Base-by-base conservation (phyloP, 1,140 invertebrate genomes). In the Limonius californicus region DNA sequence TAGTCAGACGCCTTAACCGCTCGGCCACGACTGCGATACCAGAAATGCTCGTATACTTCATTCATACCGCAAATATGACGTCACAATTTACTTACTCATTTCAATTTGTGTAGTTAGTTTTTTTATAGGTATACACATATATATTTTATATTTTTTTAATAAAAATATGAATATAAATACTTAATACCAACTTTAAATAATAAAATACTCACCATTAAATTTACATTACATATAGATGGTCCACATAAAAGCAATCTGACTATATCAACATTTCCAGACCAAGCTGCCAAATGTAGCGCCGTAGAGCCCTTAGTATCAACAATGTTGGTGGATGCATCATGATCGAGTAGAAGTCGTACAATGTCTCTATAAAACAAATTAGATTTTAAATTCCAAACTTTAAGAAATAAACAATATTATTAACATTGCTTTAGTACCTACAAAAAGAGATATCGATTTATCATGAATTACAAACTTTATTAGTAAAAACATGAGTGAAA, bases 301-400 rank as follows among this genome's bases (percentile, higher is more conserved):
- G 89, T 90, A 43, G 91, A 94, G 12, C 93, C 93, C 73, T 91
- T 88, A 43, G 83, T 82, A 73, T 95, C 93, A 30, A 89, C 84
- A 30, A 92, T 84, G 77, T 95, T 95, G 21, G 92, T 88, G 1
- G 91, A 93, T 1, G 95, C 95, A 73, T 97, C 95, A 73, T 92
- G 87, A 50, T 88, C 85, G 55, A 97, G 79, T 47, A 98, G 79
- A 14, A 95, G 76, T 62, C 86, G 83, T 43, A 98, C 94, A 67
- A 97, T 91, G 50, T 94, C 91, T 74, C 94, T 96, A 72, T 70
- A 43, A 54, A 59, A 60, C 15, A 30, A 61, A 47, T 27, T 27
- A 27, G 9, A 27, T 4, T 27, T 27, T 27, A 27, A 27, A 4
- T 27, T 27, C 9, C 23, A n/a, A n/a, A n/a, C n/a, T n/a, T n/a